phyloP scores from a whole-genome alignment of 2,113 vertebrate genomes.

The Podarcis raffonei region DNA sequence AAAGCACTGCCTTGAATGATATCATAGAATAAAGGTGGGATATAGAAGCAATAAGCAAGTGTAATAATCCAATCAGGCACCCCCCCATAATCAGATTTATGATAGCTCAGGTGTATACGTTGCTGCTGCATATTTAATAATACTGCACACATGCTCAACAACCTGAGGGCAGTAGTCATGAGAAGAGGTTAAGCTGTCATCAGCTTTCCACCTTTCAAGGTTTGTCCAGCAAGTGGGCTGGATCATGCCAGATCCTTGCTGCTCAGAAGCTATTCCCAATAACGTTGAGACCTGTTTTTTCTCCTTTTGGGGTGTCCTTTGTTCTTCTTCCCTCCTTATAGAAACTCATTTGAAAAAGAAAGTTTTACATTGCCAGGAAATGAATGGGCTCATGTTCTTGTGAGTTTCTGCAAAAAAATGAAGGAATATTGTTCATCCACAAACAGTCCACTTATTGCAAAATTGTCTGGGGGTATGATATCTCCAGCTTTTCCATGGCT shows the following conservation, averaged over 20 bases:
- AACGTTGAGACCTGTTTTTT: neutral
- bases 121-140: neutral
- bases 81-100: neutral
- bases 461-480: neutral
- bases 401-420: neutral
- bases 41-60: neutral
- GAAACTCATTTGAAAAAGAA: neutral
- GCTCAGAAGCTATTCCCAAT: too few species aligned
- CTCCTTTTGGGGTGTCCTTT: neutral
- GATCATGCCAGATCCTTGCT: too few species aligned
- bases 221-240: too few species aligned
- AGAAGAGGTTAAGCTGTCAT: neutral
- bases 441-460: neutral
- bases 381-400: neutral
- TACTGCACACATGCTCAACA: neutral
- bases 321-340: too few species aligned
- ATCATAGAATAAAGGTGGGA: neutral
- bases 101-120: neutral
- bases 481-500: neutral
- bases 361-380: neutral
- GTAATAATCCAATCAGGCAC: neutral
- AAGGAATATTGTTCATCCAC: neutral
- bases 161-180: neutral
- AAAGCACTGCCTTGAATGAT: too few species aligned
- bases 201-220: too few species aligned